Percentiles rank a stretch among this genome's conserved stretches.
Conservation (phyloP, 2,888 invertebrate species). For the Ashinkailepas kermadecensis region DNA sequence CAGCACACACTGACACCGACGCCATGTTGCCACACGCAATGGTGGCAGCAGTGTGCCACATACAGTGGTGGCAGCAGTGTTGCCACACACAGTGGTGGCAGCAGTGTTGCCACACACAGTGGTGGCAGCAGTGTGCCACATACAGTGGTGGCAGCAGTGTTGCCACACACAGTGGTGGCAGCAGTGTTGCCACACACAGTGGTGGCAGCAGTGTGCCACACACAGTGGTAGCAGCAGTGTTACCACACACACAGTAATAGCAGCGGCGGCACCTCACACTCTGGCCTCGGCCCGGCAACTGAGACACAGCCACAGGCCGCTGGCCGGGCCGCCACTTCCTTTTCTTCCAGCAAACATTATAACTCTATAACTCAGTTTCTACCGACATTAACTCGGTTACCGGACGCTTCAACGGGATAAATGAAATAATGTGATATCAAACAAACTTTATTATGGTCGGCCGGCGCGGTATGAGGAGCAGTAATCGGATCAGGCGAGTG, state of each 20-base stretch:
- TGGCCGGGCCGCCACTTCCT: conserved; percentile 32
- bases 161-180: background rate
- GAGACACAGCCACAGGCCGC: background rate
- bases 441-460: conserved; percentile 15
- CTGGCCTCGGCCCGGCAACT: background rate
- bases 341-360: conserved; percentile 36
- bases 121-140: background rate
- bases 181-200: background rate
- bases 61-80: background rate
- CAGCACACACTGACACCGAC: background rate
- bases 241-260: background rate
- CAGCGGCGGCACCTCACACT: conserved; percentile 3
- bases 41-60: background rate
- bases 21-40: background rate
- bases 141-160: background rate
- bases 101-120: no score
- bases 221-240: background rate
- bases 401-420: conserved; percentile 44
- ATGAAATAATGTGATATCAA: conserved; percentile 22
- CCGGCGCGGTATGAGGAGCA: conserved; percentile 9
- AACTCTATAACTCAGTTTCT: conserved; percentile 37
- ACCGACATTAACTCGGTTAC: conserved; percentile 36
- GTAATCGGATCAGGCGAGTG: conserved; percentile 12
- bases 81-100: background rate
- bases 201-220: background rate